These are phyloP conservation scores for Pelodytes ibericus DNA, from an alignment of 2,797 vertebrate species.

Conservation along the genomic window DNA sequence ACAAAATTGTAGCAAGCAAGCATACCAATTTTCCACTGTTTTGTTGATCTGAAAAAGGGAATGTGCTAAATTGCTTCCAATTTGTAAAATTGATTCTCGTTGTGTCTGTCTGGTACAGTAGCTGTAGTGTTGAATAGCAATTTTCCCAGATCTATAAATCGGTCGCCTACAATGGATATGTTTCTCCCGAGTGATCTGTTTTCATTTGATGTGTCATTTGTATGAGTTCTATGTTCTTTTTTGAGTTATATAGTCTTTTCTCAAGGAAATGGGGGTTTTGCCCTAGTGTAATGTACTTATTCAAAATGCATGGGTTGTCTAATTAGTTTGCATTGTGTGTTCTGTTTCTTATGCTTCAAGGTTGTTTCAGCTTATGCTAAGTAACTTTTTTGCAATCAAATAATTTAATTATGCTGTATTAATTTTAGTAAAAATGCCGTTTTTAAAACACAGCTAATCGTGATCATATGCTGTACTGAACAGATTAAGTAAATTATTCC, in stretches of 20 bases:
- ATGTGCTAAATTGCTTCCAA: slow-evolving; percentile 38
- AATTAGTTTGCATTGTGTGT: slow-evolving; percentile 45
- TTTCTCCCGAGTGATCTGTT: slow-evolving; percentile 38
- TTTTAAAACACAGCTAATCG: no score
- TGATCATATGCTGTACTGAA: no score
- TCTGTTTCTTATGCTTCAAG: slow-evolving; percentile 21
- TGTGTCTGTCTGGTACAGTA: slow-evolving; percentile 44
- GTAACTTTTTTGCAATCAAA: slow-evolving; percentile 17
- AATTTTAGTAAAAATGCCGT: no score
- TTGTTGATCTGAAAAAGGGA: slow-evolving; percentile 23
- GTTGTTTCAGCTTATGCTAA: slow-evolving; percentile 33
- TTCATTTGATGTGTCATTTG: slow-evolving; percentile 35
- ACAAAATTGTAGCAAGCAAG: background rate
- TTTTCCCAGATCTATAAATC: slow-evolving; percentile 37
- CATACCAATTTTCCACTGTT: slow-evolving; percentile 4
- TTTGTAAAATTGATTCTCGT: slow-evolving; percentile 49
- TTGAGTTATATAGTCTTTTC: slow-evolving; percentile 28
- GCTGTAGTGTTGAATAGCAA: slow-evolving; percentile 45
- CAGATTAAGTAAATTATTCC: no score
- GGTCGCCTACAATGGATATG: slow-evolving; percentile 18
- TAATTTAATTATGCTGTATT: slow-evolving; percentile 37
- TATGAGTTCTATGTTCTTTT: slow-evolving; percentile 20
- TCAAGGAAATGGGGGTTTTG: slow-evolving; percentile 30
- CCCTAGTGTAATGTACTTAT: slow-evolving; percentile 20
- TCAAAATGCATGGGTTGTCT: slow-evolving; percentile 17